These are phyloP conservation scores for Mirza zaza DNA, from an alignment of 2,113 vertebrate genomes.

Conservation along the genomic window DNA sequence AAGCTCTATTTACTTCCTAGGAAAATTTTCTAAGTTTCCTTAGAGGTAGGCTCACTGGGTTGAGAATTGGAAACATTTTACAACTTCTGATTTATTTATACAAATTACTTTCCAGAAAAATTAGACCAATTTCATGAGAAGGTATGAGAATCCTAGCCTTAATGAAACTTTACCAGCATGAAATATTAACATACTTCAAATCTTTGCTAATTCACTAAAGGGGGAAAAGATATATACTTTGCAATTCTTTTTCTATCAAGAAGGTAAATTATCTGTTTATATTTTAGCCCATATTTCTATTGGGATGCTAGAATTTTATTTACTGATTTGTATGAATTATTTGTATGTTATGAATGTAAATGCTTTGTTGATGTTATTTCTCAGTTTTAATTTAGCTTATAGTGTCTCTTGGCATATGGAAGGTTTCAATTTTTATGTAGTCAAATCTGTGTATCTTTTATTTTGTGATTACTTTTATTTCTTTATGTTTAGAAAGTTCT, in stretches of 20 bases:
- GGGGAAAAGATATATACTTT: background rate
- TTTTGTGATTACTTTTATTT: background rate
- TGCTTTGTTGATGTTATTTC: background rate
- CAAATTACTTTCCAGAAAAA: background rate
- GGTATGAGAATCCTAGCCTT: background rate
- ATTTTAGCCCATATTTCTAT: background rate
- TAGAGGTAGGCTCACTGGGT: background rate
- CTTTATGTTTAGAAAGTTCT: slow-evolving; percentile 28
- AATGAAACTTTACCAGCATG: background rate
- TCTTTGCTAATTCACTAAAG: background rate
- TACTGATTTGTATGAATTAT: slow-evolving; percentile 18
- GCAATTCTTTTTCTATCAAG: background rate
- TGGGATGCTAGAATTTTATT: background rate
- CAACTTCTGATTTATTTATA: slow-evolving; percentile 25
- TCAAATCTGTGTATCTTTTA: background rate
- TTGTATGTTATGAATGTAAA: background rate
- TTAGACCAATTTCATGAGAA: background rate
- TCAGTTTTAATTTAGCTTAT: slow-evolving; percentile 15
- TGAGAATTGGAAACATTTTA: slow-evolving; percentile 4
- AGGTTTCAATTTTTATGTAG: background rate
- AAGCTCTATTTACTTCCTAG: background rate
- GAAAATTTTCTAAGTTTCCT: background rate
- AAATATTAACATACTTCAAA: background rate
- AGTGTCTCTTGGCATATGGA: background rate
- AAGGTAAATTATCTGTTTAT: background rate